These are phyloP conservation scores for Ferdinandea cuprea DNA, from an alignment of 2,888 invertebrate species.

Conservation along the genomic window DNA sequence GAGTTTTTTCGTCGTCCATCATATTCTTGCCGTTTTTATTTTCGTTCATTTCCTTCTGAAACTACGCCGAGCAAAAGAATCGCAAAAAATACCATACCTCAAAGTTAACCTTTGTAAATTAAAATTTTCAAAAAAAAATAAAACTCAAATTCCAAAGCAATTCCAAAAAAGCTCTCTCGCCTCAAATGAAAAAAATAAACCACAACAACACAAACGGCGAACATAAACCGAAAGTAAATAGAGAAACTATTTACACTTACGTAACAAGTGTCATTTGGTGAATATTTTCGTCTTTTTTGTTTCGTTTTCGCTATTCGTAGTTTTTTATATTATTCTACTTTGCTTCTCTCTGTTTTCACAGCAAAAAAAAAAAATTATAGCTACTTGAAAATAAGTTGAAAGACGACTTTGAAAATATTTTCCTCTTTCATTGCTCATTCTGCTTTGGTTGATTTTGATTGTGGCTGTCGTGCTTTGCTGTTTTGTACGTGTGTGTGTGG, in stretches of 20 bases:
- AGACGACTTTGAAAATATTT: slow-evolving; percentile 62
- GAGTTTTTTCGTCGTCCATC: slow-evolving; percentile 77
- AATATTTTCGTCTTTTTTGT: slow-evolving; percentile 58
- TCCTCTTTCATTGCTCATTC: slow-evolving; percentile 43
- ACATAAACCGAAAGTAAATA: slow-evolving; percentile 67
- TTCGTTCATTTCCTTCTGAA: slow-evolving; percentile 66
- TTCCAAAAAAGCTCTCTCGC: slow-evolving; percentile 35
- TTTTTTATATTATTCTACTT: slow-evolving; percentile 38
- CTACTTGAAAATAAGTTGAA: slow-evolving; percentile 51
- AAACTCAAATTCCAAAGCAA: slow-evolving; percentile 29
- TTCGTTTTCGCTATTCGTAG: slow-evolving; percentile 62
- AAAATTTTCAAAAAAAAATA: slow-evolving; percentile 37
- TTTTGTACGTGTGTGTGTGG: slow-evolving; percentile 1
- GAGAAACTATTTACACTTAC: slow-evolving; percentile 77
- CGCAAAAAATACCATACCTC: slow-evolving; percentile 22
- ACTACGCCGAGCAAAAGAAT: slow-evolving; percentile 34
- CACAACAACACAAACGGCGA: slow-evolving; percentile 29
- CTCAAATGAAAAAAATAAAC: slow-evolving; percentile 30
- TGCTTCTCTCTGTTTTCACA: slow-evolving; percentile 30
- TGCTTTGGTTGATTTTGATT: neutral
- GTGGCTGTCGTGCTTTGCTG: slow-evolving; percentile 12
- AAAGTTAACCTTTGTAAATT: slow-evolving; percentile 60
- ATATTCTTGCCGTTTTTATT: slow-evolving; percentile 76
- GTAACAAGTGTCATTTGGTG: slow-evolving; percentile 77
- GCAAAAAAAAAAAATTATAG: slow-evolving; percentile 14